Conservation (phyloP, 2,888 invertebrate genomes). For the Ormia ochracea region DNA sequence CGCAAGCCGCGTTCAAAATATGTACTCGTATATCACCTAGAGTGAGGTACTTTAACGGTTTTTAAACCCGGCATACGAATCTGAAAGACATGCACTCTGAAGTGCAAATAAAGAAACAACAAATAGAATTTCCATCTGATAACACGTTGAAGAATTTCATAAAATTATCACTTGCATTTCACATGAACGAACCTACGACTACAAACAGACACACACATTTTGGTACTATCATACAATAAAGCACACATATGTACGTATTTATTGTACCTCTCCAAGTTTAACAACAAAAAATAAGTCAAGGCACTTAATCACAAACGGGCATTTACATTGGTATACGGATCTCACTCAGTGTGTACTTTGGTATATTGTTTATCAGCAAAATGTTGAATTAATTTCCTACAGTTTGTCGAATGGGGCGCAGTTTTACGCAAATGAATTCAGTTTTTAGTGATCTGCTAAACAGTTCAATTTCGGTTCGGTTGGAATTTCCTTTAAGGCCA, state of each 20-base stretch:
- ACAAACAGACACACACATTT: neutral
- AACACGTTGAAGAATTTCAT: conserved; percentile 38
- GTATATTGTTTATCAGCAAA: conserved; percentile 48
- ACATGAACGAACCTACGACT: conserved; percentile 8
- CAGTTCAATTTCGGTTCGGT: conserved; percentile 29
- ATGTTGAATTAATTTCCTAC: conserved; percentile 2
- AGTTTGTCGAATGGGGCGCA: neutral
- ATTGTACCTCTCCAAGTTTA: neutral
- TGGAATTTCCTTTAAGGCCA: neutral
- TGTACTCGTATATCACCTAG: too few relatives aligned
- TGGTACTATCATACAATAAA: too few relatives aligned
- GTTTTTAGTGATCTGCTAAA: conserved; percentile 43
- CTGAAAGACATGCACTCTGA: too few relatives aligned
- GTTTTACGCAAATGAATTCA: conserved; percentile 3
- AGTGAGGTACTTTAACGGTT: too few relatives aligned
- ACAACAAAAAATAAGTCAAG: neutral
- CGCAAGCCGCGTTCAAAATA: too few relatives aligned
- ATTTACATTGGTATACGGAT: neutral
- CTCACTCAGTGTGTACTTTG: conserved; percentile 13
- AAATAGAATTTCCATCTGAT: conserved; percentile 46
- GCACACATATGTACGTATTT: too few relatives aligned
- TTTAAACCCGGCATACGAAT: too few relatives aligned
- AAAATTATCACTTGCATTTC: conserved; percentile 55
- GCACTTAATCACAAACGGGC: neutral
- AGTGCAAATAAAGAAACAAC: too few relatives aligned